Percentiles rank a stretch among this genome's conserved stretches.
Evolutionary conservation across 2,797 vertebrate species (phyloP).

Genomic region (Dryobates pubescens): DNA sequence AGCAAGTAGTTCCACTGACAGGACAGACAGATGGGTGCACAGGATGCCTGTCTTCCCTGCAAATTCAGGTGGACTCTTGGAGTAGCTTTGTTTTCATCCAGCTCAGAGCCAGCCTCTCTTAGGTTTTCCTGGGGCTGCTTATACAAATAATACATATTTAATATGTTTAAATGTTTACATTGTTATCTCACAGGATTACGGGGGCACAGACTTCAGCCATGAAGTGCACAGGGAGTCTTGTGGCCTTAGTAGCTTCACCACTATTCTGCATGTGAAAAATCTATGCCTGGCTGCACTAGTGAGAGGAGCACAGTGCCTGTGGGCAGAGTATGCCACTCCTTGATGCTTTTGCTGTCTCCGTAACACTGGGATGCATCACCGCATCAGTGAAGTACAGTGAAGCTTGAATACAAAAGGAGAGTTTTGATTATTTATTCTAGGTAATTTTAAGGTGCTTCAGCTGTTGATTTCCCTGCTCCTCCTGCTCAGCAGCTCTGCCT

Average conservation of each 20-base stretch:
- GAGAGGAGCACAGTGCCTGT: not conserved
- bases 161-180: not conserved
- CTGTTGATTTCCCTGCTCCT: not conserved
- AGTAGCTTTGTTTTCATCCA: not conserved
- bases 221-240: not conserved
- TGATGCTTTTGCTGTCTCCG: rapidly evolving
- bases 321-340: not conserved
- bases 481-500: not conserved
- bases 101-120: not conserved
- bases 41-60: not conserved
- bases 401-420: not conserved
- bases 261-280: not conserved
- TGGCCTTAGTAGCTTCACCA: not conserved
- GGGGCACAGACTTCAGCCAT: not conserved
- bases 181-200: not conserved
- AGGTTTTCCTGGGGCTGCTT: not conserved
- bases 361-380: not conserved
- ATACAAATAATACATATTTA: not conserved
- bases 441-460: not conserved
- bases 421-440: not conserved
- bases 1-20: not conserved
- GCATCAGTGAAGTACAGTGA: not conserved
- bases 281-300: not conserved
- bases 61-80: not conserved
- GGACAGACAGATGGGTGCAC: rapidly evolving